Evolutionary conservation across 1,140 invertebrate genomes (phyloP), one percentile per base, ranked within the genome.

Genomic region (Brachionus angularis): DNA sequence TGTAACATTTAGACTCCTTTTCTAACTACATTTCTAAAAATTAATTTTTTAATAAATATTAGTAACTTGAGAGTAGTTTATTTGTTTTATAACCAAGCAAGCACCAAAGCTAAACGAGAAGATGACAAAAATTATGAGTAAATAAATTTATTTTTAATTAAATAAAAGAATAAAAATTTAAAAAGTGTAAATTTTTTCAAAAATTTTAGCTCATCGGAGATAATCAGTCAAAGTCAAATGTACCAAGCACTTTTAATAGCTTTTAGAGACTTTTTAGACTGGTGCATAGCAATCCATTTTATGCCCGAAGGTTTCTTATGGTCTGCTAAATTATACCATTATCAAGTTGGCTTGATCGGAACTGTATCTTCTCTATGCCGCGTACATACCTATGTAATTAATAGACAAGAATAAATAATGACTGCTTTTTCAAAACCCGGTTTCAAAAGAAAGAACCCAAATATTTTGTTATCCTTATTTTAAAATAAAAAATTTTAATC

Each of bases 241-340:
- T 47, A 44, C 12, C 42, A 46, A 47, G 39, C 62, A 33, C 39
- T 42, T 21, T 8, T 49, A 10, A 67, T 50, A 21, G 62, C 62
- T 47, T 31, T 67, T 46, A 67, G 62, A 29, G 62, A 67, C 29
- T 67, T 67, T 67, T 47, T 67, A 29, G 62, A 67, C 31, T 67
- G 42, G 42, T 67, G 39, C 12, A 67, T 67, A 23, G 62, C 62
- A 36, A 50, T 67, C 21, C 62, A 67, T 34, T 67, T 67, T 36
- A 67, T 67, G 62, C 62, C 62, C 21, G 62, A 46, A 16, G 62
- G 62, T 47, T 67, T 67, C 44, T 34, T 67, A 21, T 67, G 62
- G 62, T 67, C 62, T 7, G 47, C 27, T 14, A 33, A 46, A 18
- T 34, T 67, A 12, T 46, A 67, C 21, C 44, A 67, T 49, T 67